Evolutionary conservation across 2,113 vertebrate genomes (phyloP), one percentile per base, ranked within the genome.

Genomic region (Marcusenius ussheri): DNA sequence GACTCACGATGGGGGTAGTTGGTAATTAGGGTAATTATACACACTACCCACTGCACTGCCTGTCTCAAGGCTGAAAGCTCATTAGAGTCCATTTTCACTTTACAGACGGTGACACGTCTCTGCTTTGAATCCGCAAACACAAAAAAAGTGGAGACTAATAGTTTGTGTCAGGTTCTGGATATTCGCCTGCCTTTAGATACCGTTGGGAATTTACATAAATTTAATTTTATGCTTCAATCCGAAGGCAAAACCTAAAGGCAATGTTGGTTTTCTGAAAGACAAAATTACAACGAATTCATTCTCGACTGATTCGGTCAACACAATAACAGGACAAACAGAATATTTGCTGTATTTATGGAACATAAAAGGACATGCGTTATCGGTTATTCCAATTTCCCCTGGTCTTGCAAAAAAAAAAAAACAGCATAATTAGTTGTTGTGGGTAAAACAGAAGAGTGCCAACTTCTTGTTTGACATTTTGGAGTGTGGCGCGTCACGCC

Each of bases 21-120:
- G 88, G 92, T 96, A 95, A 96, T 96, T 94, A 95, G 95, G 93
- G 94, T 94, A 93, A 94, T 95, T 94, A 94, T 88, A 91, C 91
- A 94, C 92, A 83, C 91, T 93, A 93, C 91, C 90, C 91, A 94
- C 94, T 95, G 94, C 92, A 96, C 92, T 93, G 92, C 93, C 93
- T 92, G 90, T 90, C 92, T 53, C 90, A 90, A 91, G 92, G 35
- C 77, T 89, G 89, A 56, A 46, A 31, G 88, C 66, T 58, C 88
- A 83, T 93, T 92, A 90, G 92, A 93, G 89, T 83, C 85, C 49
- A 84, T 89, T 91, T 90, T 89, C 83, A 42, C 45, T 84, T 11
- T 31, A 89, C 88, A 84, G 89, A 90, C 86, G 53, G 51, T 80
- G 19, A 89, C 46, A 35, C 35, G 70, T 39, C 15, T 89, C 19